Evolutionary conservation across 2,888 invertebrate species (phyloP), one percentile per base, ranked within the genome.

Genomic region (Microchrysa polita): DNA sequence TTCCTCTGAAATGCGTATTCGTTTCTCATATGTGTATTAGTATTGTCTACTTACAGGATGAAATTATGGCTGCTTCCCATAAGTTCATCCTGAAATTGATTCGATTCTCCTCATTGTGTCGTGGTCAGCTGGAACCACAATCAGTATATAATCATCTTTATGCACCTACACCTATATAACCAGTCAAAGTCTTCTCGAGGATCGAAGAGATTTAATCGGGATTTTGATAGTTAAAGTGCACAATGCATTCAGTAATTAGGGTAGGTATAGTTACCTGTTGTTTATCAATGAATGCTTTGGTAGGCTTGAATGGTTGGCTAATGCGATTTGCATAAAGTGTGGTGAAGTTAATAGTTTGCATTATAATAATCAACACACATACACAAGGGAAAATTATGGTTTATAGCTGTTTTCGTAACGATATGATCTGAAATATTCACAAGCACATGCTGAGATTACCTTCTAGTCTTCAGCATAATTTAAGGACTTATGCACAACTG

Each of bases 91-190:
- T 40, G 40, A 14, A 12, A 40, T 2, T 16, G 20, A 63, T 63
- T 63, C 18, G 61, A 63, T 40, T 9, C 40, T 16, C 40, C n/a
- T 40, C 16, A 42, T 42, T 63, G 40, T 40, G 61, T 42, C 40
- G 40, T 40, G 61, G 61, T 63, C 61, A 63, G 42, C 27, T 60
- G 27, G 27, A 60, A 20, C 20, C 60, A 14, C 23, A 60, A 34
- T 60, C 23, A 27, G 27, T 27, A 23, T 60, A 60, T 60, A 1
- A 57, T n/a, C n/a, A n/a, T n/a, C n/a, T n/a, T n/a, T n/a, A n/a
- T n/a, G n/a, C n/a, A n/a, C n/a, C n/a, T 55, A n/a, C 42, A 9
- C 42, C 12, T 42, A 42, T 42, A n/a, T 2, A 12, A 34, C 27
- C 48, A 48, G 16, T 48, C 48, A 48, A n/a, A 12, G 16, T n/a